Evolutionary conservation across 1,140 invertebrate species (phyloP).

Genomic region (Coptotermes formosanus): DNA sequence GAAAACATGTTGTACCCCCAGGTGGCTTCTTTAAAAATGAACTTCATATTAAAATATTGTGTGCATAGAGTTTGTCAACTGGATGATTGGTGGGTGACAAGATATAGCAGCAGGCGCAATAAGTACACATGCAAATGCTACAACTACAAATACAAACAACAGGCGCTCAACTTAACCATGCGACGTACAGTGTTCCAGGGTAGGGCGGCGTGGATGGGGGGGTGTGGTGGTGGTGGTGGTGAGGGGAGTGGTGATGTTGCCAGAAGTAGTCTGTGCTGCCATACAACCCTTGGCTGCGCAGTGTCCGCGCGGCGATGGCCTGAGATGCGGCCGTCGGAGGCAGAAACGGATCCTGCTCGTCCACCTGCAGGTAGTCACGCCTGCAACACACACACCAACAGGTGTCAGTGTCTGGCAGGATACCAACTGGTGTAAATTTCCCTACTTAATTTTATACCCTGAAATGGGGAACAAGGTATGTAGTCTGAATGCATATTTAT

Average conservation of each 20-base stretch:
- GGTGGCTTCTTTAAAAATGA: too few relatives aligned
- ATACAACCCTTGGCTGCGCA: slow-evolving; percentile 64
- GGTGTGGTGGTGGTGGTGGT: slow-evolving; percentile 47
- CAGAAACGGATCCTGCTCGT: slow-evolving; percentile 71
- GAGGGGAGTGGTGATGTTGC: slow-evolving; percentile 44
- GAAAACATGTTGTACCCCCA: too few relatives aligned
- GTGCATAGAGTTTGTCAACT: too few relatives aligned
- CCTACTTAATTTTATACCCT: not conserved
- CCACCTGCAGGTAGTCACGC: slow-evolving; percentile 68
- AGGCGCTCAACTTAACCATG: slow-evolving; percentile 31
- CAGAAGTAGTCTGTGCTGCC: slow-evolving; percentile 55
- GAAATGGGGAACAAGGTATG: too few relatives aligned
- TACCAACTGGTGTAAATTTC: not conserved
- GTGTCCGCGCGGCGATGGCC: slow-evolving; percentile 61
- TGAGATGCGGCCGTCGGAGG: slow-evolving; percentile 62
- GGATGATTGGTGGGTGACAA: not conserved
- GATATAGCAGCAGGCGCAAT: not conserved
- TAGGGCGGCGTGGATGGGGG: slow-evolving; percentile 51
- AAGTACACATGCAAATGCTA: not conserved
- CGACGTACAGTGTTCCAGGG: slow-evolving; percentile 38
- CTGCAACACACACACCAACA: slow-evolving; percentile 49
- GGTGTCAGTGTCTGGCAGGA: slow-evolving; percentile 9
- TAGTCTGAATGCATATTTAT: too few relatives aligned
- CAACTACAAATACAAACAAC: not conserved
- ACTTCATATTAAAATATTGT: too few relatives aligned